Evolutionary conservation across 2,113 vertebrate species (phyloP).

Genomic region (Xiphophorus hellerii): DNA sequence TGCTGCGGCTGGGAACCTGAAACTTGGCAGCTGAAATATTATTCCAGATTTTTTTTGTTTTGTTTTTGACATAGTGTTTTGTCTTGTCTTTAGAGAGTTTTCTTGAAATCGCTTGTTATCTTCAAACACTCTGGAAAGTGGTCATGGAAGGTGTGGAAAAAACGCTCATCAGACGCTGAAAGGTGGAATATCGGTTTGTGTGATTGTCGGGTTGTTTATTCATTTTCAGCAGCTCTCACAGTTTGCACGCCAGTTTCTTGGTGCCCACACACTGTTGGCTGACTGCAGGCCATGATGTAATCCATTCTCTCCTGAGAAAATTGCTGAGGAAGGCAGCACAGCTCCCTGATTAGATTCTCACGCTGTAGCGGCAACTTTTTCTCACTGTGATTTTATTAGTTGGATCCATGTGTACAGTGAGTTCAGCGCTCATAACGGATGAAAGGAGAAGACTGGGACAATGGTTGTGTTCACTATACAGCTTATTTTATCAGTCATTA

Average conservation of each 20-base stretch:
- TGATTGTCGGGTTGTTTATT: not conserved
- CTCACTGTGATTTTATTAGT: conserved; percentile 20
- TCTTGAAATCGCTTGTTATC: conserved; percentile 36
- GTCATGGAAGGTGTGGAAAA: not conserved
- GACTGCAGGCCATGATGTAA: conserved; percentile 65
- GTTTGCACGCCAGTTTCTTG: conserved; percentile 29
- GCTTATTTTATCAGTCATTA: not conserved
- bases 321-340: conserved; percentile 58
- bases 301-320: conserved; percentile 42
- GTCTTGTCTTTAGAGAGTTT: conserved; percentile 22
- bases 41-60: not conserved
- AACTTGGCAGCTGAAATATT: conserved; percentile 16
- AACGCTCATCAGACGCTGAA: not conserved
- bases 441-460: not conserved
- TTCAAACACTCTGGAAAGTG: conserved; percentile 2
- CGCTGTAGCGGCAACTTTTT: conserved; percentile 48
- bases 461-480: too few relatives aligned
- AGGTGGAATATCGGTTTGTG: not conserved
- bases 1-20: conserved; percentile 27
- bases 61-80: conserved; percentile 8
- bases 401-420: conserved; percentile 10
- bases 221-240: conserved; percentile 9
- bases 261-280: conserved; percentile 32
- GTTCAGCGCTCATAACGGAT: not conserved
- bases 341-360: conserved; percentile 44